Evolutionary conservation across 1,140 invertebrate genomes (phyloP), one percentile per base, ranked within the genome.

Genomic region (Probaryconus sp.): DNA sequence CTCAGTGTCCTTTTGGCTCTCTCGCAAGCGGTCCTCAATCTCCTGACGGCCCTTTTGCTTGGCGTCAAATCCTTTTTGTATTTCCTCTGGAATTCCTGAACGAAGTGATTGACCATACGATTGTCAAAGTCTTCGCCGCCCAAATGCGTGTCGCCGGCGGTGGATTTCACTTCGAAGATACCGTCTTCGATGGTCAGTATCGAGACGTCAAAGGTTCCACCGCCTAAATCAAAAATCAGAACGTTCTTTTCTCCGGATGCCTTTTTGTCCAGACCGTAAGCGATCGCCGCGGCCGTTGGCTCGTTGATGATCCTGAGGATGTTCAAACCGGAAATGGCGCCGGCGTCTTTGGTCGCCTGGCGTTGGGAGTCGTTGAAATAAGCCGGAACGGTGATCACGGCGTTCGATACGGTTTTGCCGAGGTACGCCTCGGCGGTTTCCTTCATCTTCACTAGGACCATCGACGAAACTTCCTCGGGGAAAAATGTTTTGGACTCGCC

Each of bases 271-370:
- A 92, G 77, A 11, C 91, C 91, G 64, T 92, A 92, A 5, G 91
- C 91, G 6, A 92, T 87, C 3, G 92, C 91, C 0, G 91, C 92
- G 6, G 92, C 92, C 0, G 91, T 92, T 0, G 91, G 90, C 53
- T 92, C 91, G 80, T 96, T 96, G 78, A 96, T 95, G 77, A 96
- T 96, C 85, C 95, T 90, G 43, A 97, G 89, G 72, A 96, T 85
- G 16, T 92, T 93, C 9, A 93, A 64, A 10, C 90, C 91, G 60
- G 87, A 79, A 53, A 92, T 91, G 5, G 84, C 86, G 7, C 90
- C 91, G 5, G 91, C 90, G 70, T 92, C 90, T 76, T 91, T 96
- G 13, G 95, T 96, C 38, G 95, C 95, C 85, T 96, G 95, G 83
- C 95, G 90, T 82, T 97, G 95, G 2, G 94, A 95, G 83, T 96